phyloP scores from a whole-genome alignment of 2,113 vertebrate genomes.

The Hippopotamus amphibius region DNA sequence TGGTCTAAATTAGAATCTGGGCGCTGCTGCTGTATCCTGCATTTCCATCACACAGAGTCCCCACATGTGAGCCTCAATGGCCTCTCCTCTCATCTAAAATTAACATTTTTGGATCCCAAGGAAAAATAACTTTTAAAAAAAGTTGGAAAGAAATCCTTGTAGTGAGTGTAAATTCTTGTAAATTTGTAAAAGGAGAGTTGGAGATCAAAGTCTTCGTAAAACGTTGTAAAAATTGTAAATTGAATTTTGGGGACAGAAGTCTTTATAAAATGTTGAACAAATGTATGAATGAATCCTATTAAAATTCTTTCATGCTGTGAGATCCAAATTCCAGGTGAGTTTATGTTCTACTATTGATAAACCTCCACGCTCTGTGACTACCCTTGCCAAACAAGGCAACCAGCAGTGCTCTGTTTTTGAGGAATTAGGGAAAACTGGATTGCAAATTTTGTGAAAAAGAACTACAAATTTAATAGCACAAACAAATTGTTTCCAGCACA shows the following conservation, averaged over 20 bases:
- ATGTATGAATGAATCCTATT: constrained; percentile 65
- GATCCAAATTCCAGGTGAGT: constrained; percentile 67
- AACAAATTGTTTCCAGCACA: constrained; percentile 37
- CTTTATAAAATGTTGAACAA: constrained; percentile 68
- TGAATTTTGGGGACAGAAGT: constrained; percentile 68
- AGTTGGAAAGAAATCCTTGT: constrained; percentile 61
- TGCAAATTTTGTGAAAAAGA: constrained; percentile 13
- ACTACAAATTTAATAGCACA: constrained; percentile 1
- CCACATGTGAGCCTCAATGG: constrained; percentile 55
- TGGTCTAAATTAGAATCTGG: constrained; percentile 68
- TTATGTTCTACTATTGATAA: constrained; percentile 32
- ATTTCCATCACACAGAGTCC: constrained; percentile 11
- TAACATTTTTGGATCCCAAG: constrained; percentile 50
- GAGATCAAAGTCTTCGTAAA: constrained; percentile 75
- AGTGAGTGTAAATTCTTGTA: constrained; percentile 61
- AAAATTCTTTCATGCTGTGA: constrained; percentile 66
- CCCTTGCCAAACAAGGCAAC: neutral
- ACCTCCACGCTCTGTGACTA: neutral
- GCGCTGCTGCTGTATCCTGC: constrained; percentile 10
- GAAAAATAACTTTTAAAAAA: constrained; percentile 61
- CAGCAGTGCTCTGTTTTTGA: neutral
- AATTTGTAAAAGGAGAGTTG: constrained; percentile 67
- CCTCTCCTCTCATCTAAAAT: constrained; percentile 62
- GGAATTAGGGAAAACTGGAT: neutral
- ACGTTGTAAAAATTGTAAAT: constrained; percentile 75